Evolutionary conservation across 1,140 invertebrate genomes (phyloP), one percentile per base, ranked within the genome.

Genomic region (Drosophila carrolli): DNA sequence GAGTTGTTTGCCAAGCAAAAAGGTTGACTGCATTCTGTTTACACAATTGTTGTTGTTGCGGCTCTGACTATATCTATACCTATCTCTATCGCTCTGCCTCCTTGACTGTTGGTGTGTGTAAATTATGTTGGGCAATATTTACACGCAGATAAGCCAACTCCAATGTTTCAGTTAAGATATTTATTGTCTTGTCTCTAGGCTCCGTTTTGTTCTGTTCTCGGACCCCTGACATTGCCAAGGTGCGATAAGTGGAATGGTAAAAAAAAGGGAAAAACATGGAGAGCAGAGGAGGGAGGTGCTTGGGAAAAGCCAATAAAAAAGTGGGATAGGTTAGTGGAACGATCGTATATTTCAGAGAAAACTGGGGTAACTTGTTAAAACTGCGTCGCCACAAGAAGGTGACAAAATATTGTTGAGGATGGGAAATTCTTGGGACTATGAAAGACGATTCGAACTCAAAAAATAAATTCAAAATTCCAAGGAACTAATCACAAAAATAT

Each of bases 1-100:
- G 60, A 51, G 62, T 77, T 63, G 58, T 70, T 81, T 66, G 63
- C 57, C 57, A 47, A 68, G 72, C 57, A 72, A 65, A 81, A 82
- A 88, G 82, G 75, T 86, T 88, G 79, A 81, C 79, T 88, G 84
- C 85, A 90, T 89, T 88, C 68, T 88, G 84, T 88, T 84, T 89
- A 60, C 80, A 67, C 76, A 83, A 81, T 83, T 83, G 78, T 60
- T 53, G 50, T 82, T 70, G 70, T 50, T 46, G 72, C 55, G 35
- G 11, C 40, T 43, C 10, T 37, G 48, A 27, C 60, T 55, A 43
- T 32, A 40, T 48, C 43, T 11, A 16, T 37, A 14, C n/a, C 43
- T 8, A 35, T 53, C 67, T 41, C 29, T 32, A 32, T 32, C 32
- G 1, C 40, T 44, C 41, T 3, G 14, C 9, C 59, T 8, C 10